Evolutionary conservation across 2,797 vertebrate genomes (phyloP).

Genomic region (Alcedo atthis): DNA sequence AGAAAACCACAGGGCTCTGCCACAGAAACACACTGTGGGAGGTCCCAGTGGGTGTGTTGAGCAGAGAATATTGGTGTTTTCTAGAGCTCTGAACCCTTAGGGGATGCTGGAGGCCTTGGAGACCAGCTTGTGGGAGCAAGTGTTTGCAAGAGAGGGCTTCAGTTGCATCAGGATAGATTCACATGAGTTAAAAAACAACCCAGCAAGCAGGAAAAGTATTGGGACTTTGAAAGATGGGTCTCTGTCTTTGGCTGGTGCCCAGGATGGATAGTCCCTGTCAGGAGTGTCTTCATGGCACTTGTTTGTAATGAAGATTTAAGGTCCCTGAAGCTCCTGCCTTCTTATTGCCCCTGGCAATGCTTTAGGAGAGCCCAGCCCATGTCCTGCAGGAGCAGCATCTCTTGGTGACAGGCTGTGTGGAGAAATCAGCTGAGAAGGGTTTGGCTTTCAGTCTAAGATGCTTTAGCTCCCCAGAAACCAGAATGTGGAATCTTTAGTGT

Average conservation of each 20-base stretch:
- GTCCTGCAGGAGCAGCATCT: background rate
- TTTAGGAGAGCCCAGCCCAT: background rate
- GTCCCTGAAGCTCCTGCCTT: background rate
- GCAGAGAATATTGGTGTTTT: background rate
- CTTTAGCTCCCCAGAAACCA: background rate
- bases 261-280: background rate
- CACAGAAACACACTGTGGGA: rapidly evolving
- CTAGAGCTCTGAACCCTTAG: background rate
- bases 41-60: background rate
- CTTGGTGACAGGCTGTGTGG: background rate
- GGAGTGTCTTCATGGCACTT: background rate
- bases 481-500: rapidly evolving
- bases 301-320: background rate
- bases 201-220: background rate
- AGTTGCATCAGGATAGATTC: background rate
- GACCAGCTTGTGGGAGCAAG: background rate
- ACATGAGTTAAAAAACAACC: rapidly evolving
- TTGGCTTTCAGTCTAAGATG: background rate
- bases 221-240: background rate
- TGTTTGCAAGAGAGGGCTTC: background rate
- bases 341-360: background rate
- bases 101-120: background rate
- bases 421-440: background rate
- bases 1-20: background rate
- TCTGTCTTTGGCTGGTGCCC: background rate